Conservation (phyloP, 2,888 invertebrate species). For the Dysmachus trigonus region DNA sequence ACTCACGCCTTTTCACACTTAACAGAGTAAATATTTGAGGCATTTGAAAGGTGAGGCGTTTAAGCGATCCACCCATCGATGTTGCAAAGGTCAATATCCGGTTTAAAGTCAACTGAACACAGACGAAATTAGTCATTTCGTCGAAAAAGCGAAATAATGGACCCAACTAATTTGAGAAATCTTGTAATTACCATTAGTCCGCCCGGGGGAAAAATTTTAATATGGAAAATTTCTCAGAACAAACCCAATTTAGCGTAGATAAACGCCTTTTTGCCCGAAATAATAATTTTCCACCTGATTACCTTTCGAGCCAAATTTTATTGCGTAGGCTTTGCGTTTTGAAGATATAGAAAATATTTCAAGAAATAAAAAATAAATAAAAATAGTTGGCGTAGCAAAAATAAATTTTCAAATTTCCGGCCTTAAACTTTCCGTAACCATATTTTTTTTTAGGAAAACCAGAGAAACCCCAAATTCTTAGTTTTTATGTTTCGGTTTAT, state of each 20-base stretch:
- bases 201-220: no score
- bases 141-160: neutral
- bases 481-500: constrained; percentile 8
- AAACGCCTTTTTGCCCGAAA: neutral
- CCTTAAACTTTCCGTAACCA: neutral
- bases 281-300: neutral
- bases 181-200: neutral
- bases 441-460: neutral
- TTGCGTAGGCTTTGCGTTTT: neutral
- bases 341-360: neutral
- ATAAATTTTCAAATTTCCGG: neutral
- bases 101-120: neutral
- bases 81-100: neutral
- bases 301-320: neutral
- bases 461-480: neutral
- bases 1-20: neutral
- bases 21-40: neutral
- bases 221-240: neutral
- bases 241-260: neutral
- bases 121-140: neutral
- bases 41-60: neutral
- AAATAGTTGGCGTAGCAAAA: neutral
- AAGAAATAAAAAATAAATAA: no score
- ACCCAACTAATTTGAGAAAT: neutral
- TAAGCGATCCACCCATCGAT: neutral